Base-by-base conservation (phyloP, 2,888 invertebrate genomes). In the Phanerotoma sp. region DNA sequence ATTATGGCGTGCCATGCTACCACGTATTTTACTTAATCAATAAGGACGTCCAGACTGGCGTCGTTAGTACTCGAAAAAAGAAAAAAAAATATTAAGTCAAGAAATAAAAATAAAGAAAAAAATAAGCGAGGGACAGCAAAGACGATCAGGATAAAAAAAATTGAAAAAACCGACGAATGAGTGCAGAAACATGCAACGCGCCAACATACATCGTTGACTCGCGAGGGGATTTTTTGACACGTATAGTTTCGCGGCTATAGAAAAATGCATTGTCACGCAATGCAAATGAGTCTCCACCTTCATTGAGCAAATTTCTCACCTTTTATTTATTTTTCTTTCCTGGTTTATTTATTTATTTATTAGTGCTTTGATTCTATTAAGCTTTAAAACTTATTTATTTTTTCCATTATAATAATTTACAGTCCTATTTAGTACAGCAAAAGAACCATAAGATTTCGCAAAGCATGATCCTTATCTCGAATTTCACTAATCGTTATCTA, bases 181-280 rank as follows among this genome's bases (percentile, higher is more conserved):
- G 3, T 25, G 3, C 9, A 7, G 25, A 7, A 25, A 9, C 59
- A 62, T 59, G 57, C 59, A 57, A 60, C 52, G 57, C 56, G 57
- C 56, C 21, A 50, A 52, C 51, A 52, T 41, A 41, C 42, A 21
- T 21, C 33, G 47, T 53, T 41, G 28, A 41, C 20, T 37, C 44
- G 44, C 40, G 51, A 28, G 48, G 32, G 54, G 56, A 59, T 61
- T 62, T n/a, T n/a, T 53, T 63, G 64, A 66, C 66, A 67, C 64
- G 67, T 68, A 66, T 68, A 63, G 65, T 21, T 47, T 28, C 56
- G 64, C 59, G 53, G 57, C 60, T 56, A 61, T 51, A 63, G 63
- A 66, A 66, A n/a, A 70, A 66, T 64, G 62, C 62, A 57, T 61
- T 60, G 68, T 71, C 72, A 72, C 70, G 72, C 71, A 68, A 71